phyloP scores from a whole-genome alignment of 2,797 vertebrate species.

The Hoplostethus atlanticus region DNA sequence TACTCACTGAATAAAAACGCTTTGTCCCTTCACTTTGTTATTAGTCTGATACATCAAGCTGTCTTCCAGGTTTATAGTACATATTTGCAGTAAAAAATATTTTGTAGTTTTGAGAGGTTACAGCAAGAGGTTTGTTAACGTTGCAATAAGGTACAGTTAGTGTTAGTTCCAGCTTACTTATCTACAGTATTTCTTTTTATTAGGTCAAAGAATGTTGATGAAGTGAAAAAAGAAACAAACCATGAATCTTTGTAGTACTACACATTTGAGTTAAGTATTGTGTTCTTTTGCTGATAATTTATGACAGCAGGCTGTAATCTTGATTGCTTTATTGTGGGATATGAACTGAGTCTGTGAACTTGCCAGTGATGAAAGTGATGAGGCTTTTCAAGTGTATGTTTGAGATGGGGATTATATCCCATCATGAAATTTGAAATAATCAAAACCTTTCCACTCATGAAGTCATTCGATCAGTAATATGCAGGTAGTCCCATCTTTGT shows the following conservation, averaged over 20 bases:
- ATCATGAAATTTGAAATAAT: conserved; percentile 22
- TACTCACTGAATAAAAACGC: conserved; percentile 16
- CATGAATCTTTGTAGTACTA: conserved; percentile 44
- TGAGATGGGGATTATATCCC: conserved; percentile 28
- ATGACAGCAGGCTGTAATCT: conserved; percentile 45
- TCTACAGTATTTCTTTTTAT: conserved; percentile 39
- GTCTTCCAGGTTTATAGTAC: conserved; percentile 76
- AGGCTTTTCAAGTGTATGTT: conserved; percentile 36
- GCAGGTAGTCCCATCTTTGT: conserved; percentile 20
- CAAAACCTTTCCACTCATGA: conserved; percentile 24
- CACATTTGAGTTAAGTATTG: conserved; percentile 49
- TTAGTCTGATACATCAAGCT: conserved; percentile 37
- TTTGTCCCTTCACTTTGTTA: conserved; percentile 42
- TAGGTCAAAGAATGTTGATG: conserved; percentile 30
- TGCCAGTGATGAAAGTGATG: conserved; percentile 9
- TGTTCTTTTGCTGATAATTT: conserved; percentile 55
- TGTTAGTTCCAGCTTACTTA: conserved; percentile 25
- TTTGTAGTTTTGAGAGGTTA: conserved; percentile 8
- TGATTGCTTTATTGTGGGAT: conserved; percentile 40
- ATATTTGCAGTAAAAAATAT: conserved; percentile 51
- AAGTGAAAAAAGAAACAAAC: neutral
- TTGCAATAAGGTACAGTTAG: conserved; percentile 47
- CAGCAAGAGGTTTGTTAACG: conserved; percentile 7
- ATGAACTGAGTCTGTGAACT: conserved; percentile 32
- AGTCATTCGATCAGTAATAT: conserved; percentile 29